phyloP scores from a whole-genome alignment of 2,797 vertebrate species.

The Phataginus tetradactyla region DNA sequence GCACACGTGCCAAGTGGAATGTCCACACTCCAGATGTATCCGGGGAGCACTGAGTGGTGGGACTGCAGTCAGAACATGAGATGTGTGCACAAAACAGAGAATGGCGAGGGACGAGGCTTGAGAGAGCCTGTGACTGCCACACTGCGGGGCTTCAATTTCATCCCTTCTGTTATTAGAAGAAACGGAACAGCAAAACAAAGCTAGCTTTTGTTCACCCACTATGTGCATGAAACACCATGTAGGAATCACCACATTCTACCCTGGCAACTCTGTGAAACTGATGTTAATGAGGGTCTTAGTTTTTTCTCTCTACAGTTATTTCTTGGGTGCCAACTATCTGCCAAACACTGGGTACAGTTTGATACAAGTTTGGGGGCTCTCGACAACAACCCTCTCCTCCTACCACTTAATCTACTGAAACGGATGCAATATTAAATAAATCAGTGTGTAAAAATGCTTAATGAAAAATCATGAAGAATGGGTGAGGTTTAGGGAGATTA shows the following conservation, averaged over 20 bases:
- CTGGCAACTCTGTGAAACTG: not conserved
- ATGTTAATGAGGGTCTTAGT: not conserved
- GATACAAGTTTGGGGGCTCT: not conserved
- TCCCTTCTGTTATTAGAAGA: not conserved
- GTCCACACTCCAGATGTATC: not conserved
- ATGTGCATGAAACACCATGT: not conserved
- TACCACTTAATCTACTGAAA: not conserved
- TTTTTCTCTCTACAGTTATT: not conserved
- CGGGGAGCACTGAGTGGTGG: fast-evolving
- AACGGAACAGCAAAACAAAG: not conserved
- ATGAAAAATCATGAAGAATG: not conserved
- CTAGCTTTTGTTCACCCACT: not conserved
- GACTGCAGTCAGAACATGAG: not conserved
- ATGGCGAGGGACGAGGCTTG: fast-evolving
- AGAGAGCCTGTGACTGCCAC: not conserved
- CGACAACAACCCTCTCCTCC: not conserved
- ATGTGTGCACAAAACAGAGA: too few species aligned
- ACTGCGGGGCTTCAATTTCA: not conserved
- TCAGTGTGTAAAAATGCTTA: not conserved
- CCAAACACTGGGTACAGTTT: not conserved
- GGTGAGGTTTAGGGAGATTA: not conserved
- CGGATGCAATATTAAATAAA: not conserved
- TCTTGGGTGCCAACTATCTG: not conserved
- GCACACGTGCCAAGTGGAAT: fast-evolving
- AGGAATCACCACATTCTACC: not conserved